These are phyloP conservation scores for Nannoperca australis DNA, from an alignment of 2,797 vertebrate species.

Conservation along the genomic window DNA sequence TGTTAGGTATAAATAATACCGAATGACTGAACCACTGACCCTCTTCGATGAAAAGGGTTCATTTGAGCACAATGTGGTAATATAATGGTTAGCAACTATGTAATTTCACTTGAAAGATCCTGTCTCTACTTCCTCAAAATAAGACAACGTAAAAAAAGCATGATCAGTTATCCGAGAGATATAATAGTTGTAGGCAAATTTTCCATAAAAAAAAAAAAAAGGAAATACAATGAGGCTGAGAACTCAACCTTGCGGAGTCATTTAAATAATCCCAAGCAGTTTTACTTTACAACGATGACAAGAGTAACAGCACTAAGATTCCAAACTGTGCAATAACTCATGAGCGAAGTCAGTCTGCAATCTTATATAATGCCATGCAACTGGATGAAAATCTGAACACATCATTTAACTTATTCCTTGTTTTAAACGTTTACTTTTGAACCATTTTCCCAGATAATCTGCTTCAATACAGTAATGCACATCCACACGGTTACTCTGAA, in stretches of 20 bases:
- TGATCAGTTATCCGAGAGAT: constrained; percentile 43
- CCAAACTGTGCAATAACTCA: constrained; percentile 90
- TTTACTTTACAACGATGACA: constrained; percentile 82
- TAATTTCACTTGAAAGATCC: constrained; percentile 53
- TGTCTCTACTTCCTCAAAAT: constrained; percentile 66
- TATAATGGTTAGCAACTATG: constrained; percentile 43
- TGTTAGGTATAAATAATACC: constrained; percentile 45
- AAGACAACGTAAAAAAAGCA: constrained; percentile 52
- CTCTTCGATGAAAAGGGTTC: constrained; percentile 24
- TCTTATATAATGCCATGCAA: constrained; percentile 94
- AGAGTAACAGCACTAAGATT: constrained; percentile 87
- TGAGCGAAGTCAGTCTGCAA: constrained; percentile 88
- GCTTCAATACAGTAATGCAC: constrained; percentile 87
- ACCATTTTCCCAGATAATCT: constrained; percentile 74
- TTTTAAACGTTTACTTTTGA: constrained; percentile 74
- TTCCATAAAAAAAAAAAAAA: constrained; percentile 38
- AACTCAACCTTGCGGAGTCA: constrained; percentile 67
- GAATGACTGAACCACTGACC: constrained; percentile 52
- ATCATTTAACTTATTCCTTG: constrained; percentile 79
- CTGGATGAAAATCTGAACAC: constrained; percentile 84
- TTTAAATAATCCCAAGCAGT: constrained; percentile 79
- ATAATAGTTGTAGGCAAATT: constrained; percentile 47
- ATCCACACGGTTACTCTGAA: constrained; percentile 89
- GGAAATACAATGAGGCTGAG: constrained; percentile 59
- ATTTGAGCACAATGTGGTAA: constrained; percentile 39